Percentiles rank a stretch among this genome's conserved stretches.
Evolutionary conservation across 2,113 vertebrate species (phyloP).

Genomic region (Oreochromis spilurus): DNA sequence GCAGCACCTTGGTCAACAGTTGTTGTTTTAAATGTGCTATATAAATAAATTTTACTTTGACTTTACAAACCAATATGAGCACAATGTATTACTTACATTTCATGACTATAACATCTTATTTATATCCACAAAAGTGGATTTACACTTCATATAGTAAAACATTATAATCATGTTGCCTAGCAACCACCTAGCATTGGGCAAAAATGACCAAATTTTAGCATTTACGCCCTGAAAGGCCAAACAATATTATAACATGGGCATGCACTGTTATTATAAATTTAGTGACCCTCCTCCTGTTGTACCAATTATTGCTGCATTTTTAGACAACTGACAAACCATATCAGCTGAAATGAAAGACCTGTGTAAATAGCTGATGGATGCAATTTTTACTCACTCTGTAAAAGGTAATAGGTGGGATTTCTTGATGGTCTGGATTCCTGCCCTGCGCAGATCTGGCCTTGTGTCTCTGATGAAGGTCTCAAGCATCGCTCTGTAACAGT

Average conservation of each 20-base stretch:
- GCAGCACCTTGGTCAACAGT: background rate
- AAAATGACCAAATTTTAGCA: background rate
- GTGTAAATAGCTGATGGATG: background rate
- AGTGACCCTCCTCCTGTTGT: background rate
- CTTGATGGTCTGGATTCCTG: constrained; percentile 82
- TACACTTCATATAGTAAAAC: background rate
- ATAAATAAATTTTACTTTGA: background rate
- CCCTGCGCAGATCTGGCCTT: constrained; percentile 69
- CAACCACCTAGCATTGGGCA: background rate
- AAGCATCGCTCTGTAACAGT: constrained; percentile 84
- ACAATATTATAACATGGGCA: background rate
- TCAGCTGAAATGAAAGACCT: background rate
- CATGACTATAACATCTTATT: background rate
- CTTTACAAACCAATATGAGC: background rate
- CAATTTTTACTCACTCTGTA: constrained; percentile 75
- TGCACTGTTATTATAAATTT: background rate
- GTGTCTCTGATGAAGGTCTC: constrained; percentile 78
- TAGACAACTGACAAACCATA: background rate
- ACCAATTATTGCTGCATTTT: background rate
- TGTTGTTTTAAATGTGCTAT: background rate
- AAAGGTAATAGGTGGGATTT: constrained; percentile 80
- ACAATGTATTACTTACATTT: background rate
- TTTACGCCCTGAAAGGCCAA: background rate
- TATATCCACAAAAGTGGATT: background rate
- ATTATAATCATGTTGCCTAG: background rate